Evolutionary conservation across 2,888 invertebrate genomes (phyloP).

Genomic region (Xylota sylvarum): DNA sequence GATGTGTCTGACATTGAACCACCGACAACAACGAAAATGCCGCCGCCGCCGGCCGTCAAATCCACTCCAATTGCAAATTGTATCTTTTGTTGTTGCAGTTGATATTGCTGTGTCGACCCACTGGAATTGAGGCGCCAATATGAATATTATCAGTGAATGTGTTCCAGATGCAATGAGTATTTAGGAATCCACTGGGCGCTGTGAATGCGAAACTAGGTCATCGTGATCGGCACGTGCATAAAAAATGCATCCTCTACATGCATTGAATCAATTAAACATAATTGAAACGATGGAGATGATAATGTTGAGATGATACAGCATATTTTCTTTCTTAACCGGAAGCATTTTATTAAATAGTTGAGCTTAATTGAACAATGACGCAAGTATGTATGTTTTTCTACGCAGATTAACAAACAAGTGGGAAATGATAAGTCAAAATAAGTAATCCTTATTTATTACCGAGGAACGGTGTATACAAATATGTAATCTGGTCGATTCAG

Average conservation of each 20-base stretch:
- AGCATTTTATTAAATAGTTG: conserved; percentile 6
- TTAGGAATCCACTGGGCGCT: not conserved
- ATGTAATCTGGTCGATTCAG: too few species aligned
- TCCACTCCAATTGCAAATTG: conserved; percentile 21
- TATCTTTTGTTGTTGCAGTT: conserved; percentile 13
- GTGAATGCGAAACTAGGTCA: conserved; percentile 33
- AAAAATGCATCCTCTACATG: not conserved
- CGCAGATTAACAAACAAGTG: not conserved
- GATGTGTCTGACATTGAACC: conserved; percentile 56
- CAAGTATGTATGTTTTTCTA: not conserved
- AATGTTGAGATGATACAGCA: not conserved
- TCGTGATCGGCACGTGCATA: conserved; percentile 19
- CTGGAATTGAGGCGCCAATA: conserved; percentile 14
- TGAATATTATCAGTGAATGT: conserved; percentile 38
- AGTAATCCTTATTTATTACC: not conserved
- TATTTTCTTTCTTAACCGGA: not conserved
- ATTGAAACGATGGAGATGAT: not conserved
- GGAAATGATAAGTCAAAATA: not conserved
- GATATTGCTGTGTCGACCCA: conserved; percentile 20
- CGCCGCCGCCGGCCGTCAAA: not conserved
- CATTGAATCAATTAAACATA: not conserved
- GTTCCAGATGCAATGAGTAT: not conserved
- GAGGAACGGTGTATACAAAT: too few species aligned
- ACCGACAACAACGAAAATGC: conserved; percentile 19
- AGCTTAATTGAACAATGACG: conserved; percentile 1